Evolutionary conservation across 2,797 vertebrate genomes (phyloP), one percentile per base, ranked within the genome.

Genomic region (Oophaga sylvatica): DNA sequence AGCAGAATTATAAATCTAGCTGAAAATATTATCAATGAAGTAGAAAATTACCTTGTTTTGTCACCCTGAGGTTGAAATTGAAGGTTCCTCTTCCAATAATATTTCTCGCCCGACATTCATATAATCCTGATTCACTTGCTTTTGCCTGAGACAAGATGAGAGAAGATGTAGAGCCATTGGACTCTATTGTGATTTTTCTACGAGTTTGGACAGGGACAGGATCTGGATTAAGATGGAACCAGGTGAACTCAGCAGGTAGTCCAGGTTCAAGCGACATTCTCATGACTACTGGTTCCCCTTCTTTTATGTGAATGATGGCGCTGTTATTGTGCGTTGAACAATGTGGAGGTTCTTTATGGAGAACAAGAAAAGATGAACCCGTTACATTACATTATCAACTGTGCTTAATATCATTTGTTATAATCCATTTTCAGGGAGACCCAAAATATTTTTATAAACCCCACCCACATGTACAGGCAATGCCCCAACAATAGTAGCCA

Each of bases 221-320:
- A 6, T 86, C 48, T 35, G 84, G 63, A 67, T 35, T 86, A 31
- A 35, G 20, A 26, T 31, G 22, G 29, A 86, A 70, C 84, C 84
- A 86, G 41, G 22, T 80, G 65, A 80, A 86, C 0, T 13, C 22
- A n/a, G 76, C 41, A 13, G 29, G 29, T 0, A 80, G 29, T 60
- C 56, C 26, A 10, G 41, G 5, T 26, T 3, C 19, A 15, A 86
- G 48, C 2, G 3, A 45, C 45, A 86, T 77, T 41, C 26, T 86
- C 84, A 86, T 35, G 10, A 3, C 57, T 9, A 3, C 22, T 2
- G 45, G 6, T 41, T 11, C 31, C 29, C 84, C 84, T 60, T 86
- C 65, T n/a, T 4, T n/a, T 17, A 60, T 31, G 35, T 13, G 3
- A 6, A 53, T 80, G 13, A 56, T n/a, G 26, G 45, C 48, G 16